phyloP scores from a whole-genome alignment of 2,888 invertebrate species.

The Galeruca laticollis region DNA sequence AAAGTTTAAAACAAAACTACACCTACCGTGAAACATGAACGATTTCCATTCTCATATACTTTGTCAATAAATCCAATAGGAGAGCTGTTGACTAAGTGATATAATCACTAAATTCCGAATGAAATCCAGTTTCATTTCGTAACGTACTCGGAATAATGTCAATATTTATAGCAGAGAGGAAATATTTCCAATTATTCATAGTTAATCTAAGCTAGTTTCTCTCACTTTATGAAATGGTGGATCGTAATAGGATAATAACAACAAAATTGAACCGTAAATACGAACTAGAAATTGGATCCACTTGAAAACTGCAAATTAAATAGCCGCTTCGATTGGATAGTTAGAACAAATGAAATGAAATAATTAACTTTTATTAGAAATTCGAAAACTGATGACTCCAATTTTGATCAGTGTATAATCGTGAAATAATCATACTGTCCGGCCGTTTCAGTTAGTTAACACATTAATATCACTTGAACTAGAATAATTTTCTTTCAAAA shows the following conservation, averaged over 20 bases:
- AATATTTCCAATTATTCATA: conserved; percentile 35
- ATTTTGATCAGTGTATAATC: neutral
- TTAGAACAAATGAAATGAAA: neutral
- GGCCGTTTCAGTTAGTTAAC: neutral
- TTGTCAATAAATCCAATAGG: conserved; percentile 27
- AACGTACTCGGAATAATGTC: conserved; percentile 26
- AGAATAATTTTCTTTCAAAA: no score
- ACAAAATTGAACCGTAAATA: conserved; percentile 19
- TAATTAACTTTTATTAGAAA: conserved; percentile 7
- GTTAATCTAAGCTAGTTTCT: conserved; percentile 32
- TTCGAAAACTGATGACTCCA: neutral
- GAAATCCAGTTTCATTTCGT: conserved; percentile 29
- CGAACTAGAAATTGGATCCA: conserved; percentile 8
- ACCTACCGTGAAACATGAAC: neutral
- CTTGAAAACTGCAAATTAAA: conserved; percentile 13
- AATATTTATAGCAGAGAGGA: conserved; percentile 35
- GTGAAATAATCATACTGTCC: neutral
- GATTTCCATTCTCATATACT: conserved; percentile 4
- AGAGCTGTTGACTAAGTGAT: conserved; percentile 33
- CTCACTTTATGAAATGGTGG: conserved; percentile 32
- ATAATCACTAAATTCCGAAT: conserved; percentile 28
- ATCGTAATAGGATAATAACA: conserved; percentile 27
- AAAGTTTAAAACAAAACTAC: neutral
- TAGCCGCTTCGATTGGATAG: neutral
- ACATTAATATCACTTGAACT: no score